A percentile compares a stretch with the other conserved stretches of the same genome.
Conservation (phyloP, 2,888 invertebrate species). For the Gonocerus acuteangulatus region DNA sequence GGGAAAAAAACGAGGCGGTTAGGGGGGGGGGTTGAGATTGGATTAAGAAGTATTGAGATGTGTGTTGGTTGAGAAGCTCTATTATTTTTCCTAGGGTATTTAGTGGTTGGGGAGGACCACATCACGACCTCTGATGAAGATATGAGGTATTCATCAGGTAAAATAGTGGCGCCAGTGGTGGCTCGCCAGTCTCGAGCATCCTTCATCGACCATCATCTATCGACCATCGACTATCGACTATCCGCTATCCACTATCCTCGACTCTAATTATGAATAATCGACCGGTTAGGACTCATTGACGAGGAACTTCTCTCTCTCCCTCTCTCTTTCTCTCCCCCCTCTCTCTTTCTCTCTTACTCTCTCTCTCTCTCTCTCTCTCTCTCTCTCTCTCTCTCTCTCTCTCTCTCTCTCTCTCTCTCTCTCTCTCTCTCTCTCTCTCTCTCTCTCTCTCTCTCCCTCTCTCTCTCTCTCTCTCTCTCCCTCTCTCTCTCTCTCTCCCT, state of each 20-base stretch:
- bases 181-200: conserved; percentile 21
- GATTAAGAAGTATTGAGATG: conserved; percentile 9
- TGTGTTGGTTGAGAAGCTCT: background rate
- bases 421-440: too few species aligned
- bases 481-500: too few species aligned
- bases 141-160: conserved; percentile 12
- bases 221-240: too few species aligned
- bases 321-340: background rate
- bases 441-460: too few species aligned
- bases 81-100: conserved; percentile 15
- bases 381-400: too few species aligned
- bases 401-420: too few species aligned
- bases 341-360: background rate
- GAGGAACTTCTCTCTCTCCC: conserved; percentile 6
- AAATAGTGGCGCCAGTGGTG: conserved; percentile 10
- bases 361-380: background rate
- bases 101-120: conserved; percentile 5
- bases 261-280: conserved; percentile 21
- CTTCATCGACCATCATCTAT: background rate
- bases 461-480: too few species aligned
- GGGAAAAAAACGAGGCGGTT: too few species aligned
- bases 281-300: conserved; percentile 9
- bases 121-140: conserved; percentile 19
- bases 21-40: background rate
- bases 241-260: too few species aligned